These are phyloP conservation scores for Aphelenchoides besseyi DNA, from an alignment of 1,140 invertebrate genomes.

Conservation along the genomic window DNA sequence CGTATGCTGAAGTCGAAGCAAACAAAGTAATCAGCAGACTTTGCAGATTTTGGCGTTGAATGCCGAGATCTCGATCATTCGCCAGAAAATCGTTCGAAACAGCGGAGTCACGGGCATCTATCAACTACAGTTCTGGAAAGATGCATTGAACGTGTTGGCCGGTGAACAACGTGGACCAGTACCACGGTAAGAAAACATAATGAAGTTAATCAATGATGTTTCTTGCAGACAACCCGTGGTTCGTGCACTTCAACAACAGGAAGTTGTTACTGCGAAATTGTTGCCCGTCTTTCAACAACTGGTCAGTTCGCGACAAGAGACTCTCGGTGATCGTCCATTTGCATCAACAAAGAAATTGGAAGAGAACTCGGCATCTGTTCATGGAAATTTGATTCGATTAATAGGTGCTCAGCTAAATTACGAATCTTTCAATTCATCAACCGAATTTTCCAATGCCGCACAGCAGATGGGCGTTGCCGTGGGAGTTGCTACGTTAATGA, in stretches of 20 bases:
- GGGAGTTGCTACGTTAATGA: slow-evolving; percentile 38
- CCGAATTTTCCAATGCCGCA: neutral
- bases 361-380: slow-evolving; percentile 24
- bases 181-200: slow-evolving; percentile 31
- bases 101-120: slow-evolving; percentile 46
- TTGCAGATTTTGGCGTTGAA: slow-evolving; percentile 51
- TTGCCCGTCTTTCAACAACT: slow-evolving; percentile 40
- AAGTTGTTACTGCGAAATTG: neutral
- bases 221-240: slow-evolving; percentile 48
- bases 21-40: slow-evolving; percentile 13
- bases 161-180: slow-evolving; percentile 29
- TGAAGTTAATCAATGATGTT: slow-evolving; percentile 6
- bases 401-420: slow-evolving; percentile 20
- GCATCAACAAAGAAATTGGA: slow-evolving; percentile 28
- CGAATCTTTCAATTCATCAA: neutral
- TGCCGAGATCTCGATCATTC: slow-evolving; percentile 42
- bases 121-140: slow-evolving; percentile 51
- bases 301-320: slow-evolving; percentile 43
- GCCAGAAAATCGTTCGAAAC: slow-evolving; percentile 48
- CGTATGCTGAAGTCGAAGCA: slow-evolving; percentile 27
- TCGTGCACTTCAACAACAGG: slow-evolving; percentile 32
- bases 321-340: slow-evolving; percentile 51
- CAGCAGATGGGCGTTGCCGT: slow-evolving; percentile 30
- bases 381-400: slow-evolving; percentile 40
- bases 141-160: slow-evolving; percentile 38